phyloP scores from a whole-genome alignment of 2,113 vertebrate genomes.

The Heterotis niloticus region DNA sequence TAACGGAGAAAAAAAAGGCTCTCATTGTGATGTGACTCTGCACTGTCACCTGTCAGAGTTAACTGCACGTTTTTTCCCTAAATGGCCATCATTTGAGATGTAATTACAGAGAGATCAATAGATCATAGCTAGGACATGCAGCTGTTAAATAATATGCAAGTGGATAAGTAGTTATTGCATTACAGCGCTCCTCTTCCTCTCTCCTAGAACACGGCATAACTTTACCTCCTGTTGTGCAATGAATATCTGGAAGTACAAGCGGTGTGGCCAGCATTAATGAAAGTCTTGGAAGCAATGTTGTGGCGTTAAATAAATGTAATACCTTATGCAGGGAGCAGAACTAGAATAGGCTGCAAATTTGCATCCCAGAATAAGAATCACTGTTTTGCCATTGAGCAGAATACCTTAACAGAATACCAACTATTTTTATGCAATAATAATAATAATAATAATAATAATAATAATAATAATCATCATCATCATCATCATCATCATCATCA shows the following conservation, averaged over 20 bases:
- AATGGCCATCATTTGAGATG: not conserved
- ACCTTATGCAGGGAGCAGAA: too few relatives aligned
- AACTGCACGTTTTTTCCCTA: not conserved
- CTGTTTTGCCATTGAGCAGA: too few relatives aligned
- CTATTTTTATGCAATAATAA: too few relatives aligned
- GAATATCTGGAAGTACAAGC: too few relatives aligned
- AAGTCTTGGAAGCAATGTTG: too few relatives aligned
- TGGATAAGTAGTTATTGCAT: not conserved
- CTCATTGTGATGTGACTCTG: not conserved
- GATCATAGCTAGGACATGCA: not conserved
- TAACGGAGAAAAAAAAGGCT: slow-evolving; percentile 1
- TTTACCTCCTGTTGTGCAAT: not conserved
- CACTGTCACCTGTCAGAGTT: slow-evolving; percentile 19
- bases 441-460: too few relatives aligned
- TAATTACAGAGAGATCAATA: slow-evolving; percentile 10
- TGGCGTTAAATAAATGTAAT: too few relatives aligned
- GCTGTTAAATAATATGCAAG: not conserved
- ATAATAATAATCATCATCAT: not conserved
- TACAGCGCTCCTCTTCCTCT: not conserved
- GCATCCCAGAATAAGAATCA: too few relatives aligned
- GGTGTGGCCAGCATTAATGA: too few relatives aligned
- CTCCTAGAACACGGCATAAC: not conserved
- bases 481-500: too few relatives aligned
- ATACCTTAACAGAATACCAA: too few relatives aligned
- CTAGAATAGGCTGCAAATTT: too few relatives aligned